phyloP scores from a whole-genome alignment of 2,797 vertebrate genomes.

The Rhincodon typus region DNA sequence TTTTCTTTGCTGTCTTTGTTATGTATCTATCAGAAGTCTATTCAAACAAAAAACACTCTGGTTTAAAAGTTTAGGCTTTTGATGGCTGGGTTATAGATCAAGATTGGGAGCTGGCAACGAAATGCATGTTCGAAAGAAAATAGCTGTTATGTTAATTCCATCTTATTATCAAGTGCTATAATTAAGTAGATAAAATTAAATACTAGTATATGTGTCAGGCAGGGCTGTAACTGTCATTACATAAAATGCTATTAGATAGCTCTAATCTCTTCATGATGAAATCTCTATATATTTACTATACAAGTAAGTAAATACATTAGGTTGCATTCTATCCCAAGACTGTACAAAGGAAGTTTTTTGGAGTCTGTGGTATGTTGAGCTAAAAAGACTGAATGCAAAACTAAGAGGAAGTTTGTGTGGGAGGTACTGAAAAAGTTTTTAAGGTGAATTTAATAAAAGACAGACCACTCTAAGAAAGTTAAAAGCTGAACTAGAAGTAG shows the following conservation, averaged over 20 bases:
- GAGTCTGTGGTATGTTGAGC: neutral
- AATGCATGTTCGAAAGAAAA: neutral
- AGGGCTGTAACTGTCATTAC: neutral
- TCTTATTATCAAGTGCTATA: neutral
- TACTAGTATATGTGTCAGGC: neutral
- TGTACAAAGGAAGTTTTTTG: neutral
- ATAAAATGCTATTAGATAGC: neutral
- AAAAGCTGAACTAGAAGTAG: neutral
- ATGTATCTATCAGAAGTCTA: no score
- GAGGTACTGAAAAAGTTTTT: neutral
- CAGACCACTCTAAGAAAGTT: neutral
- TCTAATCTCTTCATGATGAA: neutral
- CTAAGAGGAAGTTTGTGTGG: neutral
- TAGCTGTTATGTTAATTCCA: neutral
- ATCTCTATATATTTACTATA: neutral
- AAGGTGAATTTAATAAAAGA: neutral
- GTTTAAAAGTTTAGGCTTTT: neutral
- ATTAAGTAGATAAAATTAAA: neutral
- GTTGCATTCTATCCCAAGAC: neutral
- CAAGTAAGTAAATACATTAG: neutral
- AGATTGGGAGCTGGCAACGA: neutral
- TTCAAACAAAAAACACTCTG: neutral
- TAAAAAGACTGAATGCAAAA: neutral
- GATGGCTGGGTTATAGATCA: neutral
- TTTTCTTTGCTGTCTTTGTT: neutral